Evolutionary conservation across 2,888 invertebrate genomes (phyloP), one percentile per base, ranked within the genome.

Genomic region (Eulithis prunata): DNA sequence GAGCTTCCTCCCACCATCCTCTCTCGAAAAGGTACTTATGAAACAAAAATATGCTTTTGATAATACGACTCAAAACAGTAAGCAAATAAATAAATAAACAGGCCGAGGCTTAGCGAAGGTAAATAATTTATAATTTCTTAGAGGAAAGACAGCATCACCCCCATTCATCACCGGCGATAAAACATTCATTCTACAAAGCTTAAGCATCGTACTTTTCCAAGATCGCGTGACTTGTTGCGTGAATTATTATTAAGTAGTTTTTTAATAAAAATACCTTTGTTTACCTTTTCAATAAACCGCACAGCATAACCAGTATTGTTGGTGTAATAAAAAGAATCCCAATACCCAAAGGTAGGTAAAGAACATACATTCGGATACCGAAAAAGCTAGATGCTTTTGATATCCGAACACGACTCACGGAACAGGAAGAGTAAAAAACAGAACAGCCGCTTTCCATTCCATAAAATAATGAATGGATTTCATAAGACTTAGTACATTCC

Each of bases 401-500:
- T 53, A 56, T 32, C 21, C 38, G 13, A 43, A 49, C 14, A 56
- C 41, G 43, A 49, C 43, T 36, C 64, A 62, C 61, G 61, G 55
- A 60, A 61, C 56, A 54, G 56, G 69, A 69, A 14, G 61, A 66
- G 61, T 63, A 66, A 71, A 64, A 57, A 66, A 62, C 64, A 64
- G 66, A 67, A 56, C 62, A 61, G 51, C 69, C 69, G 52, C 62
- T 70, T 70, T 71, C 71, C 62, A 68, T 70, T 62, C 64, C 68
- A 71, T 72, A 72, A 71, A 72, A 74, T 80, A 81, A 84, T 76
- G 78, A 80, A 83, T 81, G 81, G 76, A 83, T 79, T 81, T 82
- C 81, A 80, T 84, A 83, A 73, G 71, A 70, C 67, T 71, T 79
- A 81, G 78, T 81, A 80, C 78, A 78, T 76, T 78, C 78, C 76